Evolutionary conservation across 2,113 vertebrate genomes (phyloP).

Genomic region (Lycaon pictus): DNA sequence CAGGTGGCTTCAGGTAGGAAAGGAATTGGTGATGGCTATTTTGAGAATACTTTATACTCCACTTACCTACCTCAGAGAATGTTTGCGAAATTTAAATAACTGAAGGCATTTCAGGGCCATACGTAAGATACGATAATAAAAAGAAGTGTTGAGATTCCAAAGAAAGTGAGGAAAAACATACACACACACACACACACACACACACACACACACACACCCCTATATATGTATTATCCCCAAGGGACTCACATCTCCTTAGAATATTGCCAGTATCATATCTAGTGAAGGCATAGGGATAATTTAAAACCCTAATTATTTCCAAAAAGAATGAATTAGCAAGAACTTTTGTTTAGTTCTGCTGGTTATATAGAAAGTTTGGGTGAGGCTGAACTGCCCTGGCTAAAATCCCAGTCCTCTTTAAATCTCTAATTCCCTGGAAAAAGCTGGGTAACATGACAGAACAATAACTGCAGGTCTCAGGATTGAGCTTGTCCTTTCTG

Average conservation of each 20-base stretch:
- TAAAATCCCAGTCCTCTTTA: background rate
- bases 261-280: background rate
- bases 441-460: background rate
- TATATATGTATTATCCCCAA: background rate
- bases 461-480: background rate
- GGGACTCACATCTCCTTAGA: background rate
- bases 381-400: background rate
- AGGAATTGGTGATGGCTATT: background rate
- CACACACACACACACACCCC: too few species aligned
- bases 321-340: background rate
- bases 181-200: too few species aligned
- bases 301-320: slow-evolving; percentile 33
- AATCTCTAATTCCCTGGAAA: background rate
- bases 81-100: slow-evolving; percentile 15
- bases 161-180: background rate
- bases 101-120: slow-evolving; percentile 14
- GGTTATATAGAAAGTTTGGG: background rate
- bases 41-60: background rate
- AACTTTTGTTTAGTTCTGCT: background rate
- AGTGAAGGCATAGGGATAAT: background rate
- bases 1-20: background rate
- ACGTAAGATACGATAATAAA: background rate
- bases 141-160: background rate
- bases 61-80: background rate
- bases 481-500: background rate